Percentiles rank a stretch among this genome's conserved stretches.
phyloP scores from a whole-genome alignment of 2,113 vertebrate genomes.

The Ciconia maguari region DNA sequence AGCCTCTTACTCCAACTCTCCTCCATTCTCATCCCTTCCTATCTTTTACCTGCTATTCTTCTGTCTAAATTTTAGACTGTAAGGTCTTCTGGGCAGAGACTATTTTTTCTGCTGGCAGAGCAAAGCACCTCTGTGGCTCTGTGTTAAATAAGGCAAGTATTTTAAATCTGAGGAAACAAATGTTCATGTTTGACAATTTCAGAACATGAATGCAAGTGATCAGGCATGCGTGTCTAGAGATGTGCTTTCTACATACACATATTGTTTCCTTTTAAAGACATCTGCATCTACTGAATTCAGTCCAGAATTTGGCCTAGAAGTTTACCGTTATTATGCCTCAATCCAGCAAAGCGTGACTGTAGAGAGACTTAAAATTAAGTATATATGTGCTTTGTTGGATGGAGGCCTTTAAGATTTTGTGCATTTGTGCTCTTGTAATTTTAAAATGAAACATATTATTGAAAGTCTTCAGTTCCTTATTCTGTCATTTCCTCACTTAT shows the following conservation, averaged over 20 bases:
- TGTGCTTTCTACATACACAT: slow-evolving; percentile 45
- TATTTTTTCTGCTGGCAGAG: not conserved
- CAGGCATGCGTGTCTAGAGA: slow-evolving; percentile 61
- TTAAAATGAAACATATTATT: slow-evolving; percentile 39
- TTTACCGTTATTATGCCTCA: slow-evolving; percentile 56
- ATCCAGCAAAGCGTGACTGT: slow-evolving; percentile 56
- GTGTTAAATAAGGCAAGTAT: slow-evolving; percentile 9
- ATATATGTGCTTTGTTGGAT: slow-evolving; percentile 48
- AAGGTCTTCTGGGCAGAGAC: not conserved
- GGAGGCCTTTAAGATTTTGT: slow-evolving; percentile 29
- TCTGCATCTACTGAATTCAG: slow-evolving; percentile 58
- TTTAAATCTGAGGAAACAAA: slow-evolving; percentile 29
- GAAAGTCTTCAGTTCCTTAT: slow-evolving; percentile 15
- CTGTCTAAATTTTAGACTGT: not conserved
- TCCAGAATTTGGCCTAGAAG: slow-evolving; percentile 53
- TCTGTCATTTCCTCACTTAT: slow-evolving; percentile 18
- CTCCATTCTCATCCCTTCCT: not conserved
- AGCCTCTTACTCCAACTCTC: not conserved
- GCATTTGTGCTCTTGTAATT: slow-evolving; percentile 45
- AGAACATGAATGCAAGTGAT: slow-evolving; percentile 30
- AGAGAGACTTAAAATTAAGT: slow-evolving; percentile 36
- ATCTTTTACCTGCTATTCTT: slow-evolving; percentile 8
- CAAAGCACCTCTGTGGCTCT: not conserved
- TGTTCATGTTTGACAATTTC: slow-evolving; percentile 14
- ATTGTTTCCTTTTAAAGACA: slow-evolving; percentile 70